Percentiles rank a stretch among this genome's conserved stretches.
These are phyloP conservation scores for Tiphia femorata DNA, from an alignment of 2,888 invertebrate species.

Conservation along the genomic window DNA sequence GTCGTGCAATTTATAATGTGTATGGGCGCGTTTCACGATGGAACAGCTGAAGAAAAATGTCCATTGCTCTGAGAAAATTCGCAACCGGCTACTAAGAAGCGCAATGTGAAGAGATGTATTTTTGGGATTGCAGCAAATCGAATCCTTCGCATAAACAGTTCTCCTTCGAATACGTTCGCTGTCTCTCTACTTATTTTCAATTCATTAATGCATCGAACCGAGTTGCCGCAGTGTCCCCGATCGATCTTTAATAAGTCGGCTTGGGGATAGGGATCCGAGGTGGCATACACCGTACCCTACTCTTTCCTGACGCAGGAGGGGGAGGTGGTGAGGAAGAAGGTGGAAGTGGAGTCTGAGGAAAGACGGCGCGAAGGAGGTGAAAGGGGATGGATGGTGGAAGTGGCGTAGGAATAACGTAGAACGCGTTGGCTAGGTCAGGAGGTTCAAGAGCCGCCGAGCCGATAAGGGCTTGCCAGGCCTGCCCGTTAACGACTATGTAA, in stretches of 20 bases:
- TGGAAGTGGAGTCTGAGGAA: too few species aligned
- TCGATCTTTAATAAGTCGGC: constrained; percentile 53
- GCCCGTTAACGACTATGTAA: constrained; percentile 65
- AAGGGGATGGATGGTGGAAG: constrained; percentile 15
- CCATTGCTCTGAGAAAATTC: too few species aligned
- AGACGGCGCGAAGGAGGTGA: constrained; percentile 4
- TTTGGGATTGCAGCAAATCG: too few species aligned
- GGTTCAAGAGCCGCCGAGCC: constrained; percentile 52
- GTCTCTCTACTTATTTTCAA: constrained; percentile 32
- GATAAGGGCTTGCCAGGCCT: constrained; percentile 63
- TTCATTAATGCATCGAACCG: constrained; percentile 33
- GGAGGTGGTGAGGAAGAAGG: constrained; percentile 22
- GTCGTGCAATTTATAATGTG: too few species aligned
- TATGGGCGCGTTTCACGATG: too few species aligned
- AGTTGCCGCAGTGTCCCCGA: constrained; percentile 42
- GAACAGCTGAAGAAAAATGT: too few species aligned
- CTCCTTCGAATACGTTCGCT: too few species aligned
- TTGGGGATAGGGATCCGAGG: constrained; percentile 29
- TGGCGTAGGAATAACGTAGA: constrained; percentile 40
- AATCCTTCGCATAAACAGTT: too few species aligned
- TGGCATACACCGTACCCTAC: constrained; percentile 23
- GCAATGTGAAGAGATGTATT: too few species aligned
- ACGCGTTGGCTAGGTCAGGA: constrained; percentile 59
- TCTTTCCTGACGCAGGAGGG: constrained; percentile 26
- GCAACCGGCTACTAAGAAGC: too few species aligned